Conservation (phyloP, 2,888 invertebrate genomes). For the Meteorus colon region DNA sequence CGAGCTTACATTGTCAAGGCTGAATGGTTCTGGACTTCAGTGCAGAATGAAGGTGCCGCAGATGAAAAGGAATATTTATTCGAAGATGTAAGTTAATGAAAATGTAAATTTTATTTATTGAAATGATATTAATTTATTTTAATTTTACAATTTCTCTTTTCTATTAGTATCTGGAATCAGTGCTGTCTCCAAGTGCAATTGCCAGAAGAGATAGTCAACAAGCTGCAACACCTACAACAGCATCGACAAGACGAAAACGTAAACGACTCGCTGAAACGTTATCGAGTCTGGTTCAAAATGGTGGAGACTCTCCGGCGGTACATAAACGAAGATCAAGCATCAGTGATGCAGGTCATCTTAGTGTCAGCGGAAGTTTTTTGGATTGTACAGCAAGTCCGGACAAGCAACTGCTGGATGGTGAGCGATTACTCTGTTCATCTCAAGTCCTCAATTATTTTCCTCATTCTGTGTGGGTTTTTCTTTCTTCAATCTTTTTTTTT, state of each 20-base stretch:
- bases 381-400: conserved; percentile 92
- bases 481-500: conserved; percentile 20
- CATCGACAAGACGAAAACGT: conserved; percentile 83
- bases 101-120: neutral
- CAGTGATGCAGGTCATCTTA: conserved; percentile 88
- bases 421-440: conserved; percentile 44
- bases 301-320: conserved; percentile 75
- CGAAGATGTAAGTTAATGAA: conserved; percentile 81
- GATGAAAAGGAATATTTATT: conserved; percentile 93
- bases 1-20: conserved; percentile 88
- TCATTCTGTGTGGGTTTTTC: conserved; percentile 15
- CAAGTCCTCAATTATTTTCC: neutral
- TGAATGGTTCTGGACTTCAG: conserved; percentile 99
- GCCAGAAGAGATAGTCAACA: conserved; percentile 77
- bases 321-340: conserved; percentile 90
- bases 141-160: conserved; percentile 40
- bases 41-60: conserved; percentile 95
- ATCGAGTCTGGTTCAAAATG: conserved; percentile 76
- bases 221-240: conserved; percentile 73
- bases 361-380: conserved; percentile 90
- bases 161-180: conserved; percentile 74
- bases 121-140: neutral
- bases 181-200: conserved; percentile 72
- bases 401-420: conserved; percentile 74
- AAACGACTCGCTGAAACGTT: conserved; percentile 83